phyloP scores from a whole-genome alignment of 2,888 invertebrate genomes.

The Diadromus collaris region DNA sequence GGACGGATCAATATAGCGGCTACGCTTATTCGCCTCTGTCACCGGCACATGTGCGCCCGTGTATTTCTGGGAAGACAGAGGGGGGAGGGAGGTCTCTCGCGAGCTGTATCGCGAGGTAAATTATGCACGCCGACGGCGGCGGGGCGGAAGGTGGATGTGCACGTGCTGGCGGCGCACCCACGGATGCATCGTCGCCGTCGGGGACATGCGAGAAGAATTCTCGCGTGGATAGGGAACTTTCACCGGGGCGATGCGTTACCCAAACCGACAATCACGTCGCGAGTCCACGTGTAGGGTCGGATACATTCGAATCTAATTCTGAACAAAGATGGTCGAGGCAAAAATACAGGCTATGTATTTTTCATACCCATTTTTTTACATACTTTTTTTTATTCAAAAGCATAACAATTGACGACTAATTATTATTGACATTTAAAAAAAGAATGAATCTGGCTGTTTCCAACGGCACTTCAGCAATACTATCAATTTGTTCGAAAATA shows the following conservation, averaged over 20 bases:
- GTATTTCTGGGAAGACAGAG: constrained; percentile 46
- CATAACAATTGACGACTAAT: neutral
- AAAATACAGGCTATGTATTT: neutral
- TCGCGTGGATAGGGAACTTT: neutral
- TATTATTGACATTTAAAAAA: too few relatives aligned
- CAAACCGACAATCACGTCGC: neutral
- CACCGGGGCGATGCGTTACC: neutral
- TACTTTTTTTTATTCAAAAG: neutral
- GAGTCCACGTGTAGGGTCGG: too few relatives aligned
- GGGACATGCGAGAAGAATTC: neutral
- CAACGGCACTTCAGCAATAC: too few relatives aligned
- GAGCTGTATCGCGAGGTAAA: constrained; percentile 51
- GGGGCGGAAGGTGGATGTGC: constrained; percentile 4
- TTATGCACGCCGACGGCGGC: constrained; percentile 48
- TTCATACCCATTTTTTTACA: neutral
- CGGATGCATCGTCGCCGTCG: constrained; percentile 35
- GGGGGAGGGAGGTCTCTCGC: neutral
- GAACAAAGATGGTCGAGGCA: too few relatives aligned
- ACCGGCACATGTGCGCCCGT: constrained; percentile 41
- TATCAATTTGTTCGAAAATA: too few relatives aligned
- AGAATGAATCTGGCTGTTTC: too few relatives aligned
- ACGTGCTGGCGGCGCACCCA: constrained; percentile 37
- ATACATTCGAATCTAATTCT: neutral
- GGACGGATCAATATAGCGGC: constrained; percentile 50
- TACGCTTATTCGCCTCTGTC: constrained; percentile 55